phyloP scores from a whole-genome alignment of 1,140 invertebrate species.

The Monomorium pharaonis region DNA sequence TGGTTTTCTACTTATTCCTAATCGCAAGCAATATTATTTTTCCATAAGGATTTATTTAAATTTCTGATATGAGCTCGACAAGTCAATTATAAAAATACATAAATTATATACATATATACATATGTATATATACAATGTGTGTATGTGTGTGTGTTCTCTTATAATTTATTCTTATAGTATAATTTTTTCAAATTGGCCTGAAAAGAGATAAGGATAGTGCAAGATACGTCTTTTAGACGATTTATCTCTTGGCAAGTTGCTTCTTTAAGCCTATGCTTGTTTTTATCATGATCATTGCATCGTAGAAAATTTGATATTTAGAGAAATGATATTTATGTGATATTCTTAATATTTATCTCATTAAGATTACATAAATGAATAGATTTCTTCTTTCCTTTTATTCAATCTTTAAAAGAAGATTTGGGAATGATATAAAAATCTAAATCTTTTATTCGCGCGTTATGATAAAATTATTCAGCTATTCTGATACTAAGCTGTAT shows the following conservation, averaged over 20 bases:
- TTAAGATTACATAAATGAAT: constrained; percentile 21
- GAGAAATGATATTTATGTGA: constrained; percentile 40
- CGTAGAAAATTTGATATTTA: constrained; percentile 42
- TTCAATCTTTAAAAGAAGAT: not conserved
- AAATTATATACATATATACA: not conserved
- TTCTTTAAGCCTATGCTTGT: constrained; percentile 47
- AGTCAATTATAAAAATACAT: not conserved
- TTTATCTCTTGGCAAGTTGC: constrained; percentile 41
- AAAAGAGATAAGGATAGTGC: constrained; percentile 35
- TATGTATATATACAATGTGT: no score
- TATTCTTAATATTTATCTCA: not conserved
- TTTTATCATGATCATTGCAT: constrained; percentile 46
- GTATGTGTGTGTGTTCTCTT: no score
- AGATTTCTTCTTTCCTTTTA: not conserved
- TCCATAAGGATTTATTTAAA: not conserved
- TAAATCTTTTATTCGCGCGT: not conserved
- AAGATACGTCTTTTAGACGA: constrained; percentile 1
- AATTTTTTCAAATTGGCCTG: not conserved
- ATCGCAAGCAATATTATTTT: no score
- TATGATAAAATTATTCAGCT: not conserved
- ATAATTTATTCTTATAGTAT: not conserved
- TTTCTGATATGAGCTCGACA: not conserved
- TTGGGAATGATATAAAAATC: not conserved
- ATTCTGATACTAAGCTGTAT: not conserved
- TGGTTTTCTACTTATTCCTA: no score